Evolutionary conservation across 2,888 invertebrate genomes (phyloP).

Genomic region (Epistrophe eligans): DNA sequence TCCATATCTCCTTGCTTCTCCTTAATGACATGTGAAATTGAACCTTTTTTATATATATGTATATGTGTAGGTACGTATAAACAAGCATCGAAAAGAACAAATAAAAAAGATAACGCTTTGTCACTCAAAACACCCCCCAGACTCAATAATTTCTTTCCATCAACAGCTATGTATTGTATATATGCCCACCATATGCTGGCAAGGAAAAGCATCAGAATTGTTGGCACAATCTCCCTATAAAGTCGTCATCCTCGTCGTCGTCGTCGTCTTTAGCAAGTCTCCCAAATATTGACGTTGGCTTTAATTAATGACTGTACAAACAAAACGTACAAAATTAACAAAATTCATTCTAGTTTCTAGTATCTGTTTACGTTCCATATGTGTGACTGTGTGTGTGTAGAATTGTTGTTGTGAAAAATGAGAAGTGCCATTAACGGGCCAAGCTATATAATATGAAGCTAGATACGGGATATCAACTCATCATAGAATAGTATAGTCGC

Average conservation of each 20-base stretch:
- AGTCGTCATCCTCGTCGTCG: slow-evolving; percentile 23
- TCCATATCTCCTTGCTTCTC: slow-evolving; percentile 24
- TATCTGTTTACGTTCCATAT: slow-evolving; percentile 68
- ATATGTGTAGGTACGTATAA: slow-evolving; percentile 9
- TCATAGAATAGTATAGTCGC: slow-evolving; percentile 38
- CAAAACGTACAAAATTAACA: slow-evolving; percentile 76
- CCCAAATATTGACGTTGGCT: slow-evolving; percentile 76
- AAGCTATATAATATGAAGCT: slow-evolving; percentile 10
- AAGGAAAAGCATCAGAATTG: slow-evolving; percentile 5
- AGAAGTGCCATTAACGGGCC: slow-evolving; percentile 42
- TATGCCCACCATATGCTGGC: slow-evolving; percentile 50
- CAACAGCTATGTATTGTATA: background rate
- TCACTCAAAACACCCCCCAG: slow-evolving; percentile 69
- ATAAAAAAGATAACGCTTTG: slow-evolving; percentile 75
- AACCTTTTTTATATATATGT: slow-evolving; percentile 63
- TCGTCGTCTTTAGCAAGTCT: slow-evolving; percentile 70
- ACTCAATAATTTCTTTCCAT: slow-evolving; percentile 60
- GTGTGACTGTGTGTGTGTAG: slow-evolving; percentile 31
- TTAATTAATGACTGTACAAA: slow-evolving; percentile 76
- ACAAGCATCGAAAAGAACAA: slow-evolving; percentile 72
- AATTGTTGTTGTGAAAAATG: slow-evolving; percentile 21
- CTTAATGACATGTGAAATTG: slow-evolving; percentile 74
- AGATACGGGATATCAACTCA: slow-evolving; percentile 44
- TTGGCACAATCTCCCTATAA: slow-evolving; percentile 51
- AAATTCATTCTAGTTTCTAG: slow-evolving; percentile 74